phyloP scores from a whole-genome alignment of 2,888 invertebrate species.

The Tinea pellionella region DNA sequence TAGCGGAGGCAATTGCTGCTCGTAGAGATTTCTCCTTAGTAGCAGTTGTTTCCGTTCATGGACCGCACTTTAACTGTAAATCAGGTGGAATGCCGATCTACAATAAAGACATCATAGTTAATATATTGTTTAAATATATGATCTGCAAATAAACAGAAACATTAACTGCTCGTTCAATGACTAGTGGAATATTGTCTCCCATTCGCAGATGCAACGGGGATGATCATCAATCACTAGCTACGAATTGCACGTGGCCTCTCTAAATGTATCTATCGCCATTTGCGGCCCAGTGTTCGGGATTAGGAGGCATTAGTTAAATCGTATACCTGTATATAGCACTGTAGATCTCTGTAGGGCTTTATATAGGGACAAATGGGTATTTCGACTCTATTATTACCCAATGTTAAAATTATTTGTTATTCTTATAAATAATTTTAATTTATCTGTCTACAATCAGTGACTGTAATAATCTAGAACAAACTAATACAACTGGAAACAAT shows the following conservation, averaged over 20 bases:
- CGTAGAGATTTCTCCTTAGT: too few species aligned
- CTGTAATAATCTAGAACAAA: too few species aligned
- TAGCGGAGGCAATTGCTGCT: too few species aligned
- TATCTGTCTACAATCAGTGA: too few species aligned
- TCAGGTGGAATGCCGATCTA: too few species aligned
- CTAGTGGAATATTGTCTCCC: slow-evolving; percentile 15
- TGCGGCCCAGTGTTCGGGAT: slow-evolving; percentile 48
- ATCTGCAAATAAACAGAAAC: slow-evolving; percentile 3
- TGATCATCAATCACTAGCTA: slow-evolving; percentile 61
- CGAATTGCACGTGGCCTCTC: slow-evolving; percentile 52
- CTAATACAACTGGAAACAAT: too few species aligned
- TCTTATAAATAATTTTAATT: too few species aligned
- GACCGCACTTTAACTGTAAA: too few species aligned
- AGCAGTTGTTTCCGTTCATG: too few species aligned
- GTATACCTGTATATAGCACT: slow-evolving; percentile 47
- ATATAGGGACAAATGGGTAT: neutral
- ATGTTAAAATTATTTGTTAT: neutral
- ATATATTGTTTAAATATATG: neutral
- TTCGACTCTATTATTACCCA: neutral
- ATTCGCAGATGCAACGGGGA: slow-evolving; percentile 38
- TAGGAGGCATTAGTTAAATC: slow-evolving; percentile 64
- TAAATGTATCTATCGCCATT: slow-evolving; percentile 52
- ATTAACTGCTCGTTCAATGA: neutral
- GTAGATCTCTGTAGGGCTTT: slow-evolving; percentile 14
- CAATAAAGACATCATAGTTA: too few species aligned